Base-by-base conservation (phyloP, 2,888 invertebrate species). In the Yponomeuta malinellus region DNA sequence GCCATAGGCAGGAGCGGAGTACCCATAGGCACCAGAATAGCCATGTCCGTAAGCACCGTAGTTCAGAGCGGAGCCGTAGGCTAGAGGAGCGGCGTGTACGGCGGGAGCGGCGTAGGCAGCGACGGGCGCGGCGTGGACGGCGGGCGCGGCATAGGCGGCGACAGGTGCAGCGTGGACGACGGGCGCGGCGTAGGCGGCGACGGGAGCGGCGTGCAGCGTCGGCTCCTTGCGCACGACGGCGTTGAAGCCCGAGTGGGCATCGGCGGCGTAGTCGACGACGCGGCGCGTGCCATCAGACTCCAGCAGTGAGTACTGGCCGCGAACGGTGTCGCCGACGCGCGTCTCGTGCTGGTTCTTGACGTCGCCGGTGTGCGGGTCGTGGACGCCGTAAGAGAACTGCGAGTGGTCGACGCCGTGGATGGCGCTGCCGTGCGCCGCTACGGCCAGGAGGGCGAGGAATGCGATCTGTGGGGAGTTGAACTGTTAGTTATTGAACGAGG, bases 231-330 rank as follows among this genome's bases (percentile, higher is more conserved):
- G 89, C 0, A 93, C 93, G 67, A 93, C 86, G 68, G 93, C 93
- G 84, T 93, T 93, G 86, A 93, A 93, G 12, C 93, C 93, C 72
- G 81, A 84, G 73, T 87, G 79, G 3, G 88, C 86, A 70, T 92
- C 93, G 29, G 79, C 75, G 48, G 76, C 75, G 69, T 73, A 93
- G 82, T 93, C 93, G 2, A 93, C 93, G 48, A 87, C 90, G 73
- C 93, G 88, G 73, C 87, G 85, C 70, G 89, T 89, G 76, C 93
- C 93, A 76, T 93, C 93, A 68, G 93, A 81, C 71, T 93, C 93
- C 72, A 86, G 78, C 70, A 93, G 83, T 68, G 93, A 92, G 81
- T 93, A 93, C 73, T 90, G 88, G 29, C 93, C 92, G 68, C 87
- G 87, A 12, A 93, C 93, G 70, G 82, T 85, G 79, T 90, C 87